Conservation (phyloP, 2,888 invertebrate species). For the Horisme vitalbata region DNA sequence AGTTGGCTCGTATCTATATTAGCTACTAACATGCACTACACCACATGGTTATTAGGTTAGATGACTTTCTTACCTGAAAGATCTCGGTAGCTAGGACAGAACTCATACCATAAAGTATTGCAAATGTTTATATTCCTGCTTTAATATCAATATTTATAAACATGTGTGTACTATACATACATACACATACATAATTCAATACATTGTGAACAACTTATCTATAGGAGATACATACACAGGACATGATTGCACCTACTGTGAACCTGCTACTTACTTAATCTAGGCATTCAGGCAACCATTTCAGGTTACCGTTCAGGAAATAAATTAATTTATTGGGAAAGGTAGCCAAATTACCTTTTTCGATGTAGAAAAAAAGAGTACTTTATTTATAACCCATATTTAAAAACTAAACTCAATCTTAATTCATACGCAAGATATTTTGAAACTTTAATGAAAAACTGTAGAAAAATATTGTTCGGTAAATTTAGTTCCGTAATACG, state of each 20-base stretch:
- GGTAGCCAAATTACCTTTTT: slow-evolving; percentile 3
- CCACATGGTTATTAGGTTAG: not conserved
- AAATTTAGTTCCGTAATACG: no score
- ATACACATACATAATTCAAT: slow-evolving; percentile 20
- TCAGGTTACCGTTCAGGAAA: not conserved
- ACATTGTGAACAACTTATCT: slow-evolving; percentile 23
- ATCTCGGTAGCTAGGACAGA: not conserved
- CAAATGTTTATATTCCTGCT: slow-evolving; percentile 36
- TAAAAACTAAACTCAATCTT: no score
- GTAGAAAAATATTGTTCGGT: no score
- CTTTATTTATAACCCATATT: no score
- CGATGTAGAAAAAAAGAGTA: slow-evolving; percentile 1
- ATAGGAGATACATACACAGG: slow-evolving; percentile 24
- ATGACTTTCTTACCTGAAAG: not conserved
- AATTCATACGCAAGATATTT: no score
- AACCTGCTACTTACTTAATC: slow-evolving; percentile 6
- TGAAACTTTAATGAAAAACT: no score
- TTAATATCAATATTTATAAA: slow-evolving; percentile 32
- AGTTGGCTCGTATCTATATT: no score
- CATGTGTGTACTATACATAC: slow-evolving; percentile 25
- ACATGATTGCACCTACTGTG: slow-evolving; percentile 16
- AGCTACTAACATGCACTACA: not conserved
- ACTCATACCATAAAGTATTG: slow-evolving; percentile 14
- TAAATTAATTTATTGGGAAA: not conserved
- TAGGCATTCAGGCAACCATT: not conserved